phyloP scores from a whole-genome alignment of 1,140 invertebrate species.

The Cydia pomonella region DNA sequence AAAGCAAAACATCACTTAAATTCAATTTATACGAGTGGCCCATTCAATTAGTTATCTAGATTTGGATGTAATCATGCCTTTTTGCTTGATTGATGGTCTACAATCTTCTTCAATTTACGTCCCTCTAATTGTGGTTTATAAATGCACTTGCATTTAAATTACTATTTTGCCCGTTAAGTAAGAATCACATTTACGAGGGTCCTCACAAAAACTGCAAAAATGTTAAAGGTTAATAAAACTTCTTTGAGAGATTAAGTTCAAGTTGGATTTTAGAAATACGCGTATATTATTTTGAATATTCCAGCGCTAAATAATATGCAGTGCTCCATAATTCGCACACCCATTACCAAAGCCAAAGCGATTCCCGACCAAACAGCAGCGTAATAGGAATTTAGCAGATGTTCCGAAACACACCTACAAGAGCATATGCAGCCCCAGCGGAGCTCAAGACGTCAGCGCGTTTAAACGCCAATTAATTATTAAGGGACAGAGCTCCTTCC shows the following conservation, averaged over 20 bases:
- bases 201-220: not conserved
- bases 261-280: not conserved
- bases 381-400: slow-evolving; percentile 33
- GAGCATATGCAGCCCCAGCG: slow-evolving; percentile 61
- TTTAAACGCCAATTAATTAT: slow-evolving; percentile 78
- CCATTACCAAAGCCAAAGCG: slow-evolving; percentile 32
- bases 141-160: slow-evolving; percentile 43
- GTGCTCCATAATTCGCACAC: slow-evolving; percentile 15
- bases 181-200: not conserved
- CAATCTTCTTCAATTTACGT: slow-evolving; percentile 60
- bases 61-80: slow-evolving; percentile 70
- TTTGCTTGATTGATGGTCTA: slow-evolving; percentile 72
- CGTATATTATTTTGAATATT: not conserved
- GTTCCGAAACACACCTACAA: slow-evolving; percentile 37
- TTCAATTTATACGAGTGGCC: slow-evolving; percentile 70
- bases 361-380: slow-evolving; percentile 14
- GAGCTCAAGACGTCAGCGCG: slow-evolving; percentile 70
- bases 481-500: slow-evolving; percentile 65
- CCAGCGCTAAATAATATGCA: not conserved
- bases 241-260: not conserved
- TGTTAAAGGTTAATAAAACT: not conserved
- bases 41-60: slow-evolving; percentile 75
- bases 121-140: slow-evolving; percentile 56
- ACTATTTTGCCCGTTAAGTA: slow-evolving; percentile 43
- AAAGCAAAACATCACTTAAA: slow-evolving; percentile 64